phyloP scores from a whole-genome alignment of 1,140 invertebrate genomes.

The Listronotus oregonensis region DNA sequence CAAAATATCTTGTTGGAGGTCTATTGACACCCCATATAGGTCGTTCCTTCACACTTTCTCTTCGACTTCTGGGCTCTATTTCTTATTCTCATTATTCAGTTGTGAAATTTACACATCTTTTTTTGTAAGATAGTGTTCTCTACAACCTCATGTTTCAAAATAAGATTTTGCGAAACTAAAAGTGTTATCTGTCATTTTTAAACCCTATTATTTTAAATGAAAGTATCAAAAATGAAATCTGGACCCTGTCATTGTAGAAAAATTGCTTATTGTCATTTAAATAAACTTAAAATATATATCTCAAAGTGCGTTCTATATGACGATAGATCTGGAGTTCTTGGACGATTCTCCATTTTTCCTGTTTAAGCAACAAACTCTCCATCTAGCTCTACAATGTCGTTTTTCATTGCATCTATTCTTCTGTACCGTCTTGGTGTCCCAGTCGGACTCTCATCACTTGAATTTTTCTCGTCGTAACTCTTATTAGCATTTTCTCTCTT shows the following conservation, averaged over 20 bases:
- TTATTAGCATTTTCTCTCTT: constrained; percentile 56
- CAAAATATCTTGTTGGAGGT: constrained; percentile 71
- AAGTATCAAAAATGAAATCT: too few species aligned
- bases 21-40: constrained; percentile 72
- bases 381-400: constrained; percentile 43
- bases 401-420: constrained; percentile 48
- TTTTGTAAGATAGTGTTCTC: constrained; percentile 49
- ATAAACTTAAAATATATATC: too few species aligned
- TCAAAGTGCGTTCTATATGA: constrained; percentile 17
- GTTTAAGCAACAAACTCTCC: constrained; percentile 48
- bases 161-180: constrained; percentile 21
- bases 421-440: constrained; percentile 55
- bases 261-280: too few species aligned
- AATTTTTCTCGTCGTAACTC: constrained; percentile 56
- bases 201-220: too few species aligned
- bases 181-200: constrained; percentile 59
- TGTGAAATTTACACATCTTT: constrained; percentile 51
- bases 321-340: constrained; percentile 56
- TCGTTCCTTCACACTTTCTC: constrained; percentile 62
- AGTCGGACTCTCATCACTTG: constrained; percentile 64
- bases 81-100: constrained; percentile 47
- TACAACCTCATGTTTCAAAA: constrained; percentile 9
- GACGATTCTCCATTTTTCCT: constrained; percentile 47
- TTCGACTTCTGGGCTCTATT: constrained; percentile 60
- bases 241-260: too few species aligned